Base-by-base conservation (phyloP, 2,113 vertebrate species). In the Pipa parva region DNA sequence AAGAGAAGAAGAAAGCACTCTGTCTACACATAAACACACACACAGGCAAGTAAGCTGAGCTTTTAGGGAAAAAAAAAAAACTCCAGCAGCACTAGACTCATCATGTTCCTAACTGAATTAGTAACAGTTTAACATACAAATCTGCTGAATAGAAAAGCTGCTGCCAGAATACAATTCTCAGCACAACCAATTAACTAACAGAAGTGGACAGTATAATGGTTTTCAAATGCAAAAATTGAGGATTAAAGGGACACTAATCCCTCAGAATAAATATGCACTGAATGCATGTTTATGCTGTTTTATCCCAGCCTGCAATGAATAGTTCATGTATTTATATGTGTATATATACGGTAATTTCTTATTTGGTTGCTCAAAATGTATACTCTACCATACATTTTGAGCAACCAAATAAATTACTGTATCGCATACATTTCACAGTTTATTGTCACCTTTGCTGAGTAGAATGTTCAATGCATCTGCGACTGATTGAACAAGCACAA, bases 1-100 rank as follows among this genome's bases (percentile, higher is more conserved):
- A 78, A 72, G 74, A 85, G 73, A 7, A 73, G 17, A 75, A 15
- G 48, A 60, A 57, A 69, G 33, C 46, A 22, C 56, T 58, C 65
- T 77, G 0, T 79, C 71, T 66, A 65, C 62, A 70, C 72, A 2
- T 50, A n/a, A 8, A 4, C 59, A 9, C 21, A 2, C 50, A 20
- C 33, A n/a, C 36, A 8, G 27, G 4, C 28, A 54, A 71, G 18
- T 72, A 75, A 51, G 75, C 62, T 77, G 73, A 75, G 63, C 72
- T 66, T 63, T 71, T 65, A 65, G 59, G 59, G 6, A 56, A 59
- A 63, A 63, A 51, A 73, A 63, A 73, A 77, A 80, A 67, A 63
- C 56, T 72, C 57, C 55, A 15, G 28, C 57, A 66, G 64, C 64
- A 59, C 57, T 59, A 59, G 58, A 67, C 64, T 56, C 63, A 49